phyloP scores from a whole-genome alignment of 1,140 invertebrate genomes.

The Anoplophora glabripennis region DNA sequence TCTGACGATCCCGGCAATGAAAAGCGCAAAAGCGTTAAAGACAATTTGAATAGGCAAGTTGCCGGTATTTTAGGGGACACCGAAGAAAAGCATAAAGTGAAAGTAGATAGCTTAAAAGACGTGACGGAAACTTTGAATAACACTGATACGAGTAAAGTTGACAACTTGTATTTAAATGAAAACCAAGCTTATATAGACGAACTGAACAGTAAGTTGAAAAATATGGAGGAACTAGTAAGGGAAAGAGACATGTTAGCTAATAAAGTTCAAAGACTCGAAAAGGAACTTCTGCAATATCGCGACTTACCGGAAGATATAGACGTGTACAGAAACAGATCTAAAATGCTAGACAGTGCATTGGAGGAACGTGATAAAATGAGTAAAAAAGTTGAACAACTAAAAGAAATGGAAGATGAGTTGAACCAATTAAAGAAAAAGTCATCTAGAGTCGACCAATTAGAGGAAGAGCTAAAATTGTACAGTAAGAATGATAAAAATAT shows the following conservation, averaged over 20 bases:
- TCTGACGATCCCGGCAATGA: no score
- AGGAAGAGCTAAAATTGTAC: conserved; percentile 23
- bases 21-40: no score
- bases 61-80: no score
- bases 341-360: conserved; percentile 25
- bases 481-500: conserved; percentile 18
- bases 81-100: no score
- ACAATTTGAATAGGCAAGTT: no score
- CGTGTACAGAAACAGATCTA: conserved; percentile 17
- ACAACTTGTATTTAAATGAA: conserved; percentile 4
- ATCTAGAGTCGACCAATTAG: conserved; percentile 33
- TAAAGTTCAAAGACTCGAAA: conserved; percentile 22
- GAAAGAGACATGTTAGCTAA: conserved; percentile 25
- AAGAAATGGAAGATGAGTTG: conserved; percentile 32
- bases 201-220: neutral
- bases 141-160: no score
- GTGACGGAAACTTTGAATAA: no score
- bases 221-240: conserved; percentile 18
- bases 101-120: no score
- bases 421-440: conserved; percentile 28
- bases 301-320: conserved; percentile 25
- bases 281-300: conserved; percentile 23
- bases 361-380: conserved; percentile 30
- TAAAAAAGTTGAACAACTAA: conserved; percentile 25
- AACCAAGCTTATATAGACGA: conserved; percentile 8